phyloP scores from a whole-genome alignment of 2,888 invertebrate genomes.

The Dryococelus australis region DNA sequence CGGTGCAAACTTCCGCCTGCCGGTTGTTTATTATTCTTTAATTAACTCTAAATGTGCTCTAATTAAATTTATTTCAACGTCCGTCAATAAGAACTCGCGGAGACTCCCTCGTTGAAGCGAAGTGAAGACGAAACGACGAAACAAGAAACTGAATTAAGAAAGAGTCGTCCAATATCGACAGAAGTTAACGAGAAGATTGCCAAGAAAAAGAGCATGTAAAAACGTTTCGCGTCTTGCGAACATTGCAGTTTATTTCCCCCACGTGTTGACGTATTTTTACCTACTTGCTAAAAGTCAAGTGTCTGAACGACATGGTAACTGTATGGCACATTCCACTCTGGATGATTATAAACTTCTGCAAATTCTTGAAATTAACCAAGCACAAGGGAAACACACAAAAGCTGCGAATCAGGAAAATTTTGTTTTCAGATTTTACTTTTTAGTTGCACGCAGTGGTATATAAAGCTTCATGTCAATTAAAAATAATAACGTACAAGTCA shows the following conservation, averaged over 20 bases:
- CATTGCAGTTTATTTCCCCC: background rate
- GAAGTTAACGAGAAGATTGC: background rate
- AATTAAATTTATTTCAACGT: background rate
- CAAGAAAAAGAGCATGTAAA: background rate
- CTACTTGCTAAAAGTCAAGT: too few relatives aligned
- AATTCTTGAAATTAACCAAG: too few relatives aligned
- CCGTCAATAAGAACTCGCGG: background rate
- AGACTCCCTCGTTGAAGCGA: background rate
- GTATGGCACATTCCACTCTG: too few relatives aligned
- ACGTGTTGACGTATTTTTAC: too few relatives aligned
- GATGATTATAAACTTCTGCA: too few relatives aligned
- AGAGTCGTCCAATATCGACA: background rate
- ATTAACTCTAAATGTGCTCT: slow-evolving; percentile 8
- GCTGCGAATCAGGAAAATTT: too few relatives aligned
- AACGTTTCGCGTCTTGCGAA: background rate
- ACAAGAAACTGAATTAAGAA: background rate
- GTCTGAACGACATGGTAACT: too few relatives aligned
- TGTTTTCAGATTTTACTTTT: too few relatives aligned
- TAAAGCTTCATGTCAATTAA: too few relatives aligned
- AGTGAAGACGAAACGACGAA: background rate
- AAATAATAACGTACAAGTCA: too few relatives aligned
- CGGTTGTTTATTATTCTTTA: slow-evolving; percentile 11
- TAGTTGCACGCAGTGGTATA: too few relatives aligned
- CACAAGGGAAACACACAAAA: too few relatives aligned
- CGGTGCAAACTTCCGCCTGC: slow-evolving; percentile 1